Evolutionary conservation across 2,888 invertebrate genomes (phyloP), one percentile per base, ranked within the genome.

Genomic region (Melinaea marsaeus): DNA sequence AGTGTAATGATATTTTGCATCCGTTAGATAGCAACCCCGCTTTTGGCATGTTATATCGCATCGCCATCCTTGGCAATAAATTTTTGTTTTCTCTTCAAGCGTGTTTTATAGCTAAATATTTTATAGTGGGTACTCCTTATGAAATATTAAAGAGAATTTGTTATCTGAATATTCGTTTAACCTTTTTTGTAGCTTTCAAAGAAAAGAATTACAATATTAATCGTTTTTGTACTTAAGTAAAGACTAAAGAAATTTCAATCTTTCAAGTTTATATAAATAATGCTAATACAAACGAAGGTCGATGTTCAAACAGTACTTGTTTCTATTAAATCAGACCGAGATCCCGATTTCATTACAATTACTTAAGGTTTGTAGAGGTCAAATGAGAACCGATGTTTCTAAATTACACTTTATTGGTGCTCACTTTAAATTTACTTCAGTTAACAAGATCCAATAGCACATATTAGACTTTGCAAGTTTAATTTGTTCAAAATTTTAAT

Each of bases 1-100:
- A 77, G 78, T 79, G 77, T 85, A 87, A 88, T 85, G 84, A 87
- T 84, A 84, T 84, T 88, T 87, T 79, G 82, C 84, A 83, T 88
- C 84, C 85, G 84, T 76, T 72, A 74, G 75, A 62, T 55, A 64
- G 64, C 63, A 62, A 66, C 45, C n/a, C 62, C 45, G 58, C 58
- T 58, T 64, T 64, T 61, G 58, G 61, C 51, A 56, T 58, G 51
- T 65, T 57, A 59, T 55, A 48, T 61, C 35, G 55, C 45, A 57
- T 67, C 61, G 51, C 59, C 59, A 67, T 61, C 61, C 57, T 22
- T 32, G 35, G 57, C 42, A 47, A 64, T 64, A 64, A 58, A 64
- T 64, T 48, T 33, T 56, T 55, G 47, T 63, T 54, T 60, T 57
- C 57, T 60, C 54, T 51, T 63, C 59, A 59, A 57, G 47, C 34